phyloP scores from a whole-genome alignment of 2,888 invertebrate species.

The Allacma fusca region DNA sequence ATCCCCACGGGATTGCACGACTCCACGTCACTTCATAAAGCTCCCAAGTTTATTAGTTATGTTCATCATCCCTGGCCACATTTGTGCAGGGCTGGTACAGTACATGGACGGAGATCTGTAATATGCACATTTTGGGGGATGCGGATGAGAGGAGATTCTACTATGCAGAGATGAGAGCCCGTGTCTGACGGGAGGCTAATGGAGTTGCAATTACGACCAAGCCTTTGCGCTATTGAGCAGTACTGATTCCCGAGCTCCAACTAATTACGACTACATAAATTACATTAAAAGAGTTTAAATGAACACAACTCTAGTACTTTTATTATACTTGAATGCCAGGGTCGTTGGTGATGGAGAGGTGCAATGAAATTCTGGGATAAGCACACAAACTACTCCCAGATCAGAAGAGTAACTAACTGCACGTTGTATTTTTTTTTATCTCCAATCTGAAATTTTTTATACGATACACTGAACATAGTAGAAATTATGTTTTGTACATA shows the following conservation, averaged over 20 bases:
- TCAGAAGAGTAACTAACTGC: too few species aligned
- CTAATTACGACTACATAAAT: constrained; percentile 13
- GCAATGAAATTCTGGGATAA: too few species aligned
- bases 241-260: background rate
- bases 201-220: constrained; percentile 16
- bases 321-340: constrained; percentile 2
- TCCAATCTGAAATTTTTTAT: too few species aligned
- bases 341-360: background rate
- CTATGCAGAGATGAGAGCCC: background rate
- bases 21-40: constrained; percentile 4
- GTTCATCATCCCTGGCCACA: background rate
- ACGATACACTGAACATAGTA: too few species aligned
- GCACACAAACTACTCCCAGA: too few species aligned
- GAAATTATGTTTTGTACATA: too few species aligned
- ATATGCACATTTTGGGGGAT: too few species aligned
- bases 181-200: background rate
- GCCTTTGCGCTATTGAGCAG: background rate
- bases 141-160: background rate
- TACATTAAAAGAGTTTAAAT: background rate
- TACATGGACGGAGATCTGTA: too few species aligned
- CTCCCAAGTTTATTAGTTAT: constrained; percentile 12
- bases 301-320: background rate
- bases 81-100: too few species aligned
- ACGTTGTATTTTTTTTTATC: too few species aligned
- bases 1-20: background rate